Base-by-base conservation (phyloP, 2,797 vertebrate genomes). In the Knipowitschia caucasica region DNA sequence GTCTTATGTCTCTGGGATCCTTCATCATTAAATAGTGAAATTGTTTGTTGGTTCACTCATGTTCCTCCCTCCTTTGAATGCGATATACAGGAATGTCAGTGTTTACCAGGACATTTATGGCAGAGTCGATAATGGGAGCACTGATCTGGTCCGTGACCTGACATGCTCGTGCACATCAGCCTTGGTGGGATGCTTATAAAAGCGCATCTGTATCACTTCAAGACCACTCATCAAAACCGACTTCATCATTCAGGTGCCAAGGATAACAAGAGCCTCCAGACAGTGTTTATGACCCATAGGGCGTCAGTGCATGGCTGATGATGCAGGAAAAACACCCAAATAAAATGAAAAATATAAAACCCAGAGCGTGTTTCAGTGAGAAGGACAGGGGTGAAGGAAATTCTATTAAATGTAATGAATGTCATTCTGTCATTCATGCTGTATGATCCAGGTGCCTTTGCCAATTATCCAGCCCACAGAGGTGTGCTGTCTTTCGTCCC, bases 401-500 rank as follows among this genome's bases (percentile, higher is more conserved):
- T 59, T 59, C 76, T 65, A 80, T 84, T 84, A 83, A 81, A 80
- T 66, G 77, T 81, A 86, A 87, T 81, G 80, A 88, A 85, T 82
- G 82, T 84, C 87, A 83, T 64, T 69, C 64, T 78, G 74, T 75
- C 73, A 74, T 65, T 75, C 56, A 59, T n/a, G 55, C 62, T 71
- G 72, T 79, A 70, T 77, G 78, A 82, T 83, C 71, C 79, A 70
- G 71, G 81, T 84, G 74, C 80, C 81, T 73, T 75, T 77, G 74
- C 81, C 84, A 87, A 86, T 87, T 87, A 86, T 82, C 81, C 61
- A 70, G 81, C 84, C 78, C 75, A 68, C 66, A 72, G 69, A 78
- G 77, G 81, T 84, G 70, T 35, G 56, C 26, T 76, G 69, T 55
- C 53, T 34, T 52, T 83, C 67, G 66, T 68, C 73, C 73, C 78